Percentiles rank a stretch among this genome's conserved stretches.
Conservation (phyloP, 2,888 invertebrate genomes). For the Rhorus exstirpatorius region DNA sequence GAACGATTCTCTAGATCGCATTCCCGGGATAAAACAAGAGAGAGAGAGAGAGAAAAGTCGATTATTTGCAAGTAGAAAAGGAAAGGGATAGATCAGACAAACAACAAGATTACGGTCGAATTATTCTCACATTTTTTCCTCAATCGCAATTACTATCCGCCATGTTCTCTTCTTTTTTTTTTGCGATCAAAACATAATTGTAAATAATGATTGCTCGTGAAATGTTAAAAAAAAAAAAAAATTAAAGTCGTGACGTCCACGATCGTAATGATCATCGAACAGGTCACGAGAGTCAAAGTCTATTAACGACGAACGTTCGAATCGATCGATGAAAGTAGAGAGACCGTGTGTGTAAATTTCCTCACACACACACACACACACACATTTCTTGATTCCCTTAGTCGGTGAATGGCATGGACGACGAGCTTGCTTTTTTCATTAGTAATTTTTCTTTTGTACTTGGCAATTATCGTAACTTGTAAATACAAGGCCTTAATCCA, state of each 20-base stretch:
- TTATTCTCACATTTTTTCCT: conserved; percentile 12
- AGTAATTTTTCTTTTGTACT: conserved; percentile 74
- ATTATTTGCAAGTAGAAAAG: conserved; percentile 42
- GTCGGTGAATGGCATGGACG: conserved; percentile 7
- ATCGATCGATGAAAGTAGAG: conserved; percentile 38
- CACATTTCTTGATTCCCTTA: conserved; percentile 22
- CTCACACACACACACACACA: neutral
- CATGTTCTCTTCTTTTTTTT: neutral
- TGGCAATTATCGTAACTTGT: neutral
- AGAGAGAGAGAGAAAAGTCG: conserved; percentile 10
- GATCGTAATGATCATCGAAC: conserved; percentile 28
- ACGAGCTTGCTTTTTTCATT: conserved; percentile 74
- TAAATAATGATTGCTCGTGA: conserved; percentile 26
- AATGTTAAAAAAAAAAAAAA: neutral
- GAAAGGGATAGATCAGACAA: conserved; percentile 50
- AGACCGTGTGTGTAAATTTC: conserved; percentile 17
- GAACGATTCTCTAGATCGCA: conserved; percentile 38
- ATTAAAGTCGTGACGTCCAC: conserved; percentile 16
- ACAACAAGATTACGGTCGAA: neutral
- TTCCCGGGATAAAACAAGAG: conserved; percentile 23
- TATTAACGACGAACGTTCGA: conserved; percentile 42
- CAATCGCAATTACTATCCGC: neutral
- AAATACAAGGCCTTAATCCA: conserved; percentile 9
- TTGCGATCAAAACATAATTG: conserved; percentile 50
- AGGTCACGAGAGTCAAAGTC: conserved; percentile 40